Evolutionary conservation across 1,140 invertebrate genomes (phyloP).

Genomic region (Caenorhabditis briggsae): DNA sequence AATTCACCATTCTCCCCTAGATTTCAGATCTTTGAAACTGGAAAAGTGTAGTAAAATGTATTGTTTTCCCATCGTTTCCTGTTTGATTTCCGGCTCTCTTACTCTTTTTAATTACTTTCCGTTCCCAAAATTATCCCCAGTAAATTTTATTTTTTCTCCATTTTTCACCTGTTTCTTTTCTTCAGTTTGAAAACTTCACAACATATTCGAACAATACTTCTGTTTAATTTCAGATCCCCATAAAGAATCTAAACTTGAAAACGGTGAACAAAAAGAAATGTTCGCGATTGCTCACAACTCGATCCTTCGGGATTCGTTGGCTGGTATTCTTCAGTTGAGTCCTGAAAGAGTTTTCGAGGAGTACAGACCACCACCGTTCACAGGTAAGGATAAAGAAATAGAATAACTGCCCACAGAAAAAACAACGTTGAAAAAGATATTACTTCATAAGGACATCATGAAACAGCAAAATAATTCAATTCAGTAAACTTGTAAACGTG

Average conservation of each 20-base stretch:
- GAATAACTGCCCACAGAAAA: too few species aligned
- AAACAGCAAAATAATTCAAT: too few species aligned
- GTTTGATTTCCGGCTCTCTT: background rate
- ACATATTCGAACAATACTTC: background rate
- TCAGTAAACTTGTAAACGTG: too few species aligned
- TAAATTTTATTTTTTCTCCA: background rate
- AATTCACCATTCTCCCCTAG: too few species aligned
- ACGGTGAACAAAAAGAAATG: background rate
- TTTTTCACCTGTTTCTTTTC: background rate
- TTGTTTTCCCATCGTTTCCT: background rate
- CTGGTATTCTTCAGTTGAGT: constrained; percentile 32
- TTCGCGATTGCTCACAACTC: constrained; percentile 44
- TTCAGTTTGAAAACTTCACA: background rate
- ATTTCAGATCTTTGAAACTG: too few species aligned
- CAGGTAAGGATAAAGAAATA: background rate
- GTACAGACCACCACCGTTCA: constrained; percentile 36
- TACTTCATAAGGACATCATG: too few species aligned
- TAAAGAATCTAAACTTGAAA: background rate
- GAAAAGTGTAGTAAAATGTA: background rate
- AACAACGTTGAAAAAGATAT: too few species aligned
- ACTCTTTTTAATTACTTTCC: background rate
- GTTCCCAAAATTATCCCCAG: background rate
- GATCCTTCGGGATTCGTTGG: constrained; percentile 40
- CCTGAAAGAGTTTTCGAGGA: constrained; percentile 50
- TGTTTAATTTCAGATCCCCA: background rate